Base-by-base conservation (phyloP, 1,140 invertebrate species). In the Hycleus phaleratus region DNA sequence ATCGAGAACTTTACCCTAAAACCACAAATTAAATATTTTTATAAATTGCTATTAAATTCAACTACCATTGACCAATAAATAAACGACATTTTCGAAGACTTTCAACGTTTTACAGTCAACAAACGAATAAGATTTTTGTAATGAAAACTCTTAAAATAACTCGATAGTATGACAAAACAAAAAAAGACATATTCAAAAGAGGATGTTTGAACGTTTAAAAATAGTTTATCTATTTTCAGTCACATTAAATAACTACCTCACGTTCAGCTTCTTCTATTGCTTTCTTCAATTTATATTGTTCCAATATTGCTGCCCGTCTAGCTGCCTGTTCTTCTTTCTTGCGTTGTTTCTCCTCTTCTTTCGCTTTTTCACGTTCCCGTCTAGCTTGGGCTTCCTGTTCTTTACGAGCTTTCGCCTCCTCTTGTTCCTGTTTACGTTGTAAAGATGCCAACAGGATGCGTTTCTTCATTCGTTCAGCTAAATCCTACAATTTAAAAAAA, bases 271-370 rank as follows among this genome's bases (percentile, higher is more conserved):
- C 92, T 74, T 95, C 91, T 52, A 91, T 85, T 43, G 90, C 88
- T 77, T 98, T 98, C 70, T 96, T 93, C 64, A 96, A 81, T 76
- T 94, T 92, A 77, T 98, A 93, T 72, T 95, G 88, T 72, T 96
- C 92, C 62, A 97, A 82, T 73, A 98, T 98, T 58, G 81, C 81
- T 59, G 93, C 87, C 58, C 95, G 77, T 64, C 92, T 80, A 38
- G 86, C 81, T 68, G 86, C 86, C 72, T 97, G 94, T 71, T 97
- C 93, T 63, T 93, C 89, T 74, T 94, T 95, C 71, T 95, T 93
- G 47, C 85, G 81, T 42, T 83, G 79, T 64, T 86, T 85, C 65
- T 93, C 85, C 68, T 98, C 95, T 63, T 87, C 85, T 73, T 93
- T 92, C 38, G 83, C 73, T 63, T 90, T 90, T 66, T 94, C 90